These are phyloP conservation scores for Eptesicus fuscus DNA, from an alignment of 2,113 vertebrate genomes.

Conservation along the genomic window DNA sequence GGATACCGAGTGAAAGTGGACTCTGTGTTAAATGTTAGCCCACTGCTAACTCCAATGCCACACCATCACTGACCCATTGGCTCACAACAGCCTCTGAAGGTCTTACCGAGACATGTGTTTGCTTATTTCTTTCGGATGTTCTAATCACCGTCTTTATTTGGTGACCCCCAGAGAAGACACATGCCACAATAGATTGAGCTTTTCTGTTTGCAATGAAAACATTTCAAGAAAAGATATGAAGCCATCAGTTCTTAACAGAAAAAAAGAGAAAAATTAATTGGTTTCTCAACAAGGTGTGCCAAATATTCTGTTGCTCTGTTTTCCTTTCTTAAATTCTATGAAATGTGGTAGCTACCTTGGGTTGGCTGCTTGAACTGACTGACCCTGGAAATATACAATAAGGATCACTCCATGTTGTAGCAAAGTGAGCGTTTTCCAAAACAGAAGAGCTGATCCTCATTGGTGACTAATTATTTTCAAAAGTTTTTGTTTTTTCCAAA, in stretches of 20 bases:
- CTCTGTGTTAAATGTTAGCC: background rate
- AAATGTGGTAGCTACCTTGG: background rate
- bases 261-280: background rate
- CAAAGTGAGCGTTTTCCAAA: background rate
- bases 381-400: background rate
- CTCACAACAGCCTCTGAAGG: background rate
- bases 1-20: background rate
- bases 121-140: background rate
- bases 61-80: background rate
- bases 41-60: background rate
- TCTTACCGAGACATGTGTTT: background rate
- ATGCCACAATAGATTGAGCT: background rate
- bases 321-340: background rate
- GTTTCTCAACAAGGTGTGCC: background rate
- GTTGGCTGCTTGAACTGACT: background rate
- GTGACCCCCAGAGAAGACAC: background rate
- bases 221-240: background rate
- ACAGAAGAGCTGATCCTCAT: background rate
- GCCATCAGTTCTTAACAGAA: background rate
- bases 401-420: background rate
- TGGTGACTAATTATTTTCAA: background rate
- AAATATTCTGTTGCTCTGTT: background rate
- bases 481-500: background rate
- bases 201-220: background rate
- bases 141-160: background rate